Conservation (phyloP, 1,140 invertebrate genomes). For the Batillaria attramentaria region DNA sequence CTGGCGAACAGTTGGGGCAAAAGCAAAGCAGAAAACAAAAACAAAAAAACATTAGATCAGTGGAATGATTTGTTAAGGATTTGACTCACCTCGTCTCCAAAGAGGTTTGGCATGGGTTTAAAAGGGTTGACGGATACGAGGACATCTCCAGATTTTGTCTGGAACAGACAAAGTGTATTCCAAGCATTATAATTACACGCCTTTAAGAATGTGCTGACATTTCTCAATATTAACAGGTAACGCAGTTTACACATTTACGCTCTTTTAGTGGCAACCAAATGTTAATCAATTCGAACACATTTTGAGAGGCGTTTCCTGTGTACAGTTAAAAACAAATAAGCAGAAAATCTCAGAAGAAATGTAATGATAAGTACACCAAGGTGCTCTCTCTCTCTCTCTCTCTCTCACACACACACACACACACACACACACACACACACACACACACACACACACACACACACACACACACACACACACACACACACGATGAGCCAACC, state of each 20-base stretch:
- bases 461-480: neutral
- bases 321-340: neutral
- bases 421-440: neutral
- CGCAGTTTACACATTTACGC: neutral
- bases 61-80: no score
- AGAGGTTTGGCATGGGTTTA: constrained; percentile 26
- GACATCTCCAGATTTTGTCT: constrained; percentile 41
- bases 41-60: neutral
- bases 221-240: neutral
- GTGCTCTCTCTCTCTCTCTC: neutral
- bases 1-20: no score
- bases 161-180: no score
- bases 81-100: neutral
- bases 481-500: neutral
- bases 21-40: neutral
- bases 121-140: constrained; percentile 39
- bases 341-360: neutral
- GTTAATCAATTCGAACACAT: neutral
- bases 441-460: no score
- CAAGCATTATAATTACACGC: neutral
- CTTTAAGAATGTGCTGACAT: neutral
- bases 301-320: neutral
- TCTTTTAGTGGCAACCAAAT: neutral
- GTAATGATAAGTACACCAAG: neutral
- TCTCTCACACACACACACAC: neutral